These are phyloP conservation scores for Ooceraea biroi DNA, from an alignment of 1,140 invertebrate species.

Conservation along the genomic window DNA sequence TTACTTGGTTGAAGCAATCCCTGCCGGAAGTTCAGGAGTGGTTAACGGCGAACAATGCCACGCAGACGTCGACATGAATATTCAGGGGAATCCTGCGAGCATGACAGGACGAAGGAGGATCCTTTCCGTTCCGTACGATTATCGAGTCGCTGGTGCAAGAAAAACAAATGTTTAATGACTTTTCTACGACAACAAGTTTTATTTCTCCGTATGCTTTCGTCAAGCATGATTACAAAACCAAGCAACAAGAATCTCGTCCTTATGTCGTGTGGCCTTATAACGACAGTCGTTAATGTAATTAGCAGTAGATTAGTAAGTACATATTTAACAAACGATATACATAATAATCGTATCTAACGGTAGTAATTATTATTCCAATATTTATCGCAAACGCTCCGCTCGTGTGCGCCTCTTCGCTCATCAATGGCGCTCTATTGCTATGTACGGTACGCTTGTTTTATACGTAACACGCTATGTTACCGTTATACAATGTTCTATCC, in stretches of 20 bases:
- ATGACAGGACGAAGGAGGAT: not conserved
- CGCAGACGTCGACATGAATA: slow-evolving; percentile 33
- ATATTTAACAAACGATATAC: slow-evolving; percentile 83
- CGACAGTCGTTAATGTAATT: slow-evolving; percentile 74
- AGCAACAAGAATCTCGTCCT: slow-evolving; percentile 84
- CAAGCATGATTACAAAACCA: slow-evolving; percentile 87
- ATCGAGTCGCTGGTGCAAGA: slow-evolving; percentile 19
- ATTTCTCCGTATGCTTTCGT: slow-evolving; percentile 82
- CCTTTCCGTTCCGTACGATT: not conserved
- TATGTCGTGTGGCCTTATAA: slow-evolving; percentile 74
- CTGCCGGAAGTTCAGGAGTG: slow-evolving; percentile 70
- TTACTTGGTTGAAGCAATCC: slow-evolving; percentile 78
- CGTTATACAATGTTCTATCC: slow-evolving; percentile 68
- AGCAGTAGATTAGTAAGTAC: slow-evolving; percentile 71
- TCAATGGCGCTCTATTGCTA: slow-evolving; percentile 70
- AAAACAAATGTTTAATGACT: not conserved
- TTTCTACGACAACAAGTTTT: slow-evolving; percentile 85
- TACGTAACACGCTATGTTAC: slow-evolving; percentile 57
- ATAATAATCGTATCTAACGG: slow-evolving; percentile 80
- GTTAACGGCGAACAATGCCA: slow-evolving; percentile 47
- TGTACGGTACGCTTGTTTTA: slow-evolving; percentile 71
- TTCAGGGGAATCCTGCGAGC: not conserved
- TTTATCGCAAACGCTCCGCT: slow-evolving; percentile 56
- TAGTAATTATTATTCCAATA: slow-evolving; percentile 76
- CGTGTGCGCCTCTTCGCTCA: slow-evolving; percentile 42